Evolutionary conservation across 2,113 vertebrate species (phyloP).

Genomic region (Chloroceryle aenea): DNA sequence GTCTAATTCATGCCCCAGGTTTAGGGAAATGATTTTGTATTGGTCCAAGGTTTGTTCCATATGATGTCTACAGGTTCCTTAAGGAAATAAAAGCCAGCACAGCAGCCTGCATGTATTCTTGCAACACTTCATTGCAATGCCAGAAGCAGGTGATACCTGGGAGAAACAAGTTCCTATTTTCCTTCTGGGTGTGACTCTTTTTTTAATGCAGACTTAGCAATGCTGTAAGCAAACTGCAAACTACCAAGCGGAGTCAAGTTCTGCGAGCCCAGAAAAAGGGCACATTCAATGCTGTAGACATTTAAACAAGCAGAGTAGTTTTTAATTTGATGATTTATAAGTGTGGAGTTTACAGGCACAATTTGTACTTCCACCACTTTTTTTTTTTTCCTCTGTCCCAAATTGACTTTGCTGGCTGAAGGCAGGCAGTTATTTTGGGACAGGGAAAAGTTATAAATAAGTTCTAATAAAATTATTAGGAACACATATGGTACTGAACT

Average conservation of each 20-base stretch:
- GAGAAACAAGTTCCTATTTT: background rate
- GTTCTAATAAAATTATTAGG: slow-evolving; percentile 10
- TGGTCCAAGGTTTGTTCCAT: background rate
- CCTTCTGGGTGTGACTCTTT: slow-evolving; percentile 11
- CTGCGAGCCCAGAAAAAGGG: background rate
- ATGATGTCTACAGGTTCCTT: background rate
- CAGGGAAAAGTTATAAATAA: slow-evolving; percentile 29
- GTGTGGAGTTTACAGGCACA: slow-evolving; percentile 26
- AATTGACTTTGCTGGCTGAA: slow-evolving; percentile 13
- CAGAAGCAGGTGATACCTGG: background rate
- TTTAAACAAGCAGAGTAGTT: background rate
- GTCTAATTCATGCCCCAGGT: background rate
- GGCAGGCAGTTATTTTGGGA: slow-evolving; percentile 42
- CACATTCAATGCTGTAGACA: background rate
- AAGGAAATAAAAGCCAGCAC: background rate
- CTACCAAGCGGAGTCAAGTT: background rate
- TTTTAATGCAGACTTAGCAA: background rate
- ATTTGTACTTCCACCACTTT: background rate
- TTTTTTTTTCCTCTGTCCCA: background rate
- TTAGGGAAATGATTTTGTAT: background rate
- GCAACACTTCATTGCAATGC: background rate
- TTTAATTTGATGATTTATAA: background rate
- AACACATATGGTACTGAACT: background rate
- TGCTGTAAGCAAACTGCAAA: background rate
- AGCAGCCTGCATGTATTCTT: background rate